Conservation (phyloP, 2,113 vertebrate species). For the Dicrurus megarhynchus region DNA sequence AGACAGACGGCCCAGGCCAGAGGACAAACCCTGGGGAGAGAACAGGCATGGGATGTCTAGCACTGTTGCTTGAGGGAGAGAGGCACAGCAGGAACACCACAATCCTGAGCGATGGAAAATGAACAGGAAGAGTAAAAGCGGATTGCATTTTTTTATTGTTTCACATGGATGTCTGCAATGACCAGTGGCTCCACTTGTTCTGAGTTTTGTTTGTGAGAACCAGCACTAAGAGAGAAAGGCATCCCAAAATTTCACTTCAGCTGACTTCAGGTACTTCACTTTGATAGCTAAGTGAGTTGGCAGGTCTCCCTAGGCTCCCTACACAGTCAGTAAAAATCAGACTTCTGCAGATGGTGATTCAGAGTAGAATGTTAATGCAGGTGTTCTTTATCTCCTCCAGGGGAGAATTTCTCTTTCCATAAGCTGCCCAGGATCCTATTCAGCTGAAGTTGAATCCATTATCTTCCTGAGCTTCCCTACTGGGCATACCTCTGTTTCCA, state of each 20-base stretch:
- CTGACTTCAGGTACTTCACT: background rate
- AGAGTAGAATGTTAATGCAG: background rate
- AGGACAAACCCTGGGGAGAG: background rate
- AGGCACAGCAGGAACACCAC: background rate
- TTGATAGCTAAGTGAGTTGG: background rate
- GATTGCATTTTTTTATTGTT: background rate
- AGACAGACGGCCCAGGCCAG: background rate
- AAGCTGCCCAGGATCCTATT: background rate
- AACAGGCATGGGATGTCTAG: background rate
- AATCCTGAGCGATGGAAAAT: accelerated
- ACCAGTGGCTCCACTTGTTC: background rate
- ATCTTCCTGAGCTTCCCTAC: background rate
- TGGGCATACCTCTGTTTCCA: background rate
- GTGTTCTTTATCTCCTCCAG: background rate
- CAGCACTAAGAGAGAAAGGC: background rate
- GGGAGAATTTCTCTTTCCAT: background rate
- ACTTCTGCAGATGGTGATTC: background rate
- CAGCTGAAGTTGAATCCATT: background rate
- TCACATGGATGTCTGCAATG: background rate
- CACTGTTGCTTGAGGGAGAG: background rate
- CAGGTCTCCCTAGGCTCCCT: background rate
- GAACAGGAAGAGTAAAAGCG: background rate
- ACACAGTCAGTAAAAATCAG: background rate
- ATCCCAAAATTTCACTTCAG: background rate
- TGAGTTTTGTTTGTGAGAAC: background rate